Percentiles rank a stretch among this genome's conserved stretches.
phyloP scores from a whole-genome alignment of 2,113 vertebrate genomes.

The Dolichallabes microphthalmus region DNA sequence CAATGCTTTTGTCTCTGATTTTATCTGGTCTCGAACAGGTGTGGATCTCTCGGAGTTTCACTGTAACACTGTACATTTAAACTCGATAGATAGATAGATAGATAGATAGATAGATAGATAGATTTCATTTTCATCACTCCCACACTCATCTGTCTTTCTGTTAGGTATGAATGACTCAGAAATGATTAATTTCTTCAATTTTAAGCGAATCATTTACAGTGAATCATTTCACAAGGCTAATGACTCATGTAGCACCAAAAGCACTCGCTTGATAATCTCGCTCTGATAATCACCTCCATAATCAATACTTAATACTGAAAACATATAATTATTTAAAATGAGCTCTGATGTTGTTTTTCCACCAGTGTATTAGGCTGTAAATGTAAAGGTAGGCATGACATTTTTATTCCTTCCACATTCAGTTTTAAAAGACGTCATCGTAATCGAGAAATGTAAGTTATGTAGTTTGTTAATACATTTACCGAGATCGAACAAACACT shows the following conservation, averaged over 20 bases:
- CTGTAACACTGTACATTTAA: background rate
- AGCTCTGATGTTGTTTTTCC: too few species aligned
- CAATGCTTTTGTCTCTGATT: background rate
- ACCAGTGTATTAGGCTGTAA: too few species aligned
- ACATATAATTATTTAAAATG: too few species aligned
- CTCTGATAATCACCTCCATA: too few species aligned
- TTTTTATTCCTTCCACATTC: too few species aligned
- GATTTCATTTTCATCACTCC: constrained; percentile 2
- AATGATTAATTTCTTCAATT: background rate
- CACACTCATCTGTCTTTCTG: constrained; percentile 27
- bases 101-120: background rate
- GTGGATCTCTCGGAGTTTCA: background rate
- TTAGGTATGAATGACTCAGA: background rate
- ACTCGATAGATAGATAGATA: background rate
- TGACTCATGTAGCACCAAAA: background rate
- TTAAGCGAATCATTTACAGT: background rate
- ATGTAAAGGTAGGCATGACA: too few species aligned
- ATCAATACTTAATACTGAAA: too few species aligned
- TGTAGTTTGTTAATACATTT: too few species aligned
- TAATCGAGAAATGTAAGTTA: too few species aligned
- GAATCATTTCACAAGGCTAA: background rate
- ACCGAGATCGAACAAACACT: too few species aligned
- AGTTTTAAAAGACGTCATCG: too few species aligned
- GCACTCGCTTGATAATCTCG: too few species aligned
- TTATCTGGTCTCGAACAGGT: background rate